Conservation (phyloP, 2,888 invertebrate genomes). For the Habroteleia sp. region DNA sequence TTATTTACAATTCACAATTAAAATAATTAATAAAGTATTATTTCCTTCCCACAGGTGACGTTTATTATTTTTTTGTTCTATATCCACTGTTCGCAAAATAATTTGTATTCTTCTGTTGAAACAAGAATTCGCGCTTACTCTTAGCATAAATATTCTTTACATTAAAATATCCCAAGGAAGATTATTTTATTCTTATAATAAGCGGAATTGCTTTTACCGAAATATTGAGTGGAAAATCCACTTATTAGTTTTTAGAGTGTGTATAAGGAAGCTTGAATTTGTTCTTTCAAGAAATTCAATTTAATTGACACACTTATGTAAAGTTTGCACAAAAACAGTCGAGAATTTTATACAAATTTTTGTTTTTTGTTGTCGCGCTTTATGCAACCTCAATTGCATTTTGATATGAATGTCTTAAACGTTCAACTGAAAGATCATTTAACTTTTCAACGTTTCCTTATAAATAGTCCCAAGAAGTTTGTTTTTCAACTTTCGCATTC, state of each 20-base stretch:
- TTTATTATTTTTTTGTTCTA: too few relatives aligned
- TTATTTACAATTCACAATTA: too few relatives aligned
- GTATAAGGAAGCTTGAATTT: conserved; percentile 30
- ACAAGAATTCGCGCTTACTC: too few relatives aligned
- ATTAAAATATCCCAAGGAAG: too few relatives aligned
- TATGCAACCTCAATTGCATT: conserved; percentile 37
- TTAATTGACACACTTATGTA: conserved; percentile 46
- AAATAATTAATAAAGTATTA: too few relatives aligned
- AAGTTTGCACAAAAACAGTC: conserved; percentile 25
- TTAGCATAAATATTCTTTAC: too few relatives aligned
- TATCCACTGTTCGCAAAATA: too few relatives aligned
- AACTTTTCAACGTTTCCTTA: conserved; percentile 32
- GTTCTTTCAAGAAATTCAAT: conserved; percentile 34
- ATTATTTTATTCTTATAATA: background rate
- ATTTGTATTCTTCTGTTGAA: too few relatives aligned
- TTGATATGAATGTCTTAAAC: conserved; percentile 31
- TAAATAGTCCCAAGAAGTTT: conserved; percentile 28
- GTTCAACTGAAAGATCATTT: conserved; percentile 38
- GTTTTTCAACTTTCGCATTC: conserved; percentile 21
- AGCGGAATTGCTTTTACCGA: conserved; percentile 25
- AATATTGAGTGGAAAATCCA: too few relatives aligned
- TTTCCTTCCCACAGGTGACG: too few relatives aligned
- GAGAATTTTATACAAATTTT: conserved; percentile 20
- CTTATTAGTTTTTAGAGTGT: too few relatives aligned
- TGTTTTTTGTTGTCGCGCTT: conserved; percentile 18